phyloP scores from a whole-genome alignment of 2,797 vertebrate genomes.

The Dryobates pubescens region DNA sequence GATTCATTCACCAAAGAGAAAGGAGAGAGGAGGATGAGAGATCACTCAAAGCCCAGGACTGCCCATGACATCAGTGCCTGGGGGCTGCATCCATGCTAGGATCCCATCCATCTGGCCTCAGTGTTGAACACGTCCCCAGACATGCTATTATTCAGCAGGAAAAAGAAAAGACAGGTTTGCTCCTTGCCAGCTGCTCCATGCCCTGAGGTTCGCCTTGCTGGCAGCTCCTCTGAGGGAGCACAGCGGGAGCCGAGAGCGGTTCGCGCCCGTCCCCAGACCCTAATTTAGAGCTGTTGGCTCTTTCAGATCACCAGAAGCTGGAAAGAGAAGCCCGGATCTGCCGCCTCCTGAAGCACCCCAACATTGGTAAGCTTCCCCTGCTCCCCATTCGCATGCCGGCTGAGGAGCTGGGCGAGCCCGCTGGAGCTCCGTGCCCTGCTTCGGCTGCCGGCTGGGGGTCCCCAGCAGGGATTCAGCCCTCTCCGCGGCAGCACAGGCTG shows the following conservation, averaged over 20 bases:
- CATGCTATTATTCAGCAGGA: accelerated
- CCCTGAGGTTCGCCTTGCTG: background rate
- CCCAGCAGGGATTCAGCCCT: background rate
- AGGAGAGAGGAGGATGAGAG: background rate
- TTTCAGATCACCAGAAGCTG: conserved; percentile 96
- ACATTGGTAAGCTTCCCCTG: conserved; percentile 75
- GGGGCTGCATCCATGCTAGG: background rate
- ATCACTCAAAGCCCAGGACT: background rate
- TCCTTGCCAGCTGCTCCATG: background rate
- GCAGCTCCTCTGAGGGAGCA: background rate
- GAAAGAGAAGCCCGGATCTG: conserved; percentile 96
- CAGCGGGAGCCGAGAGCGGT: accelerated
- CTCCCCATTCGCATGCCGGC: accelerated
- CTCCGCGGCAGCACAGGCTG: accelerated
- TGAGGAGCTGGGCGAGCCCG: background rate
- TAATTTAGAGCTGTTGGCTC: conserved; percentile 17
- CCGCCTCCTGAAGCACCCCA: conserved; percentile 88
- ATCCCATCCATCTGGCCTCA: too few species aligned
- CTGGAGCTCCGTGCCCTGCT: accelerated
- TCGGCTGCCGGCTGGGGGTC: background rate
- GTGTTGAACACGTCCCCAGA: background rate
- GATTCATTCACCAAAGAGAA: background rate
- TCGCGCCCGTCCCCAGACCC: background rate
- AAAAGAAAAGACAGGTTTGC: background rate
- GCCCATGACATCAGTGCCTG: background rate